These are phyloP conservation scores for Cygnus buccinator DNA, from an alignment of 2,113 vertebrate species.

Conservation along the genomic window DNA sequence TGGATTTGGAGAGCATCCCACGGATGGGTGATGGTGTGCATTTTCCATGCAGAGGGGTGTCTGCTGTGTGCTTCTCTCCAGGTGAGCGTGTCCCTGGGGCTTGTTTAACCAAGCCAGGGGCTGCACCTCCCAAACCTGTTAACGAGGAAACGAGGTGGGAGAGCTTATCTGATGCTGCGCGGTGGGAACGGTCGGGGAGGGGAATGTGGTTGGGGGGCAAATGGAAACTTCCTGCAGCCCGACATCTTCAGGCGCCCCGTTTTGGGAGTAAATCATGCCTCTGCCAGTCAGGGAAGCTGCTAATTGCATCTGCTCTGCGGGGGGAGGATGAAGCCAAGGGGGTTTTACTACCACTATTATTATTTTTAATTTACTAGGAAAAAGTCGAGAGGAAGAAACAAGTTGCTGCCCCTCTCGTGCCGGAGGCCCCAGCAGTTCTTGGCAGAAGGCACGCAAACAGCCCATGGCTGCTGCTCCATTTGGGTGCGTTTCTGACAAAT, in stretches of 20 bases:
- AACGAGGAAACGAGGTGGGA: background rate
- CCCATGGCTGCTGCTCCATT: accelerated
- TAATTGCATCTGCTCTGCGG: conserved; percentile 8
- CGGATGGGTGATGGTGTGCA: background rate
- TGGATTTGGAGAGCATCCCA: background rate
- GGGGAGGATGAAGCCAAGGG: conserved; percentile 15
- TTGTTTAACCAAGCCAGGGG: background rate
- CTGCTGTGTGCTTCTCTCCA: background rate
- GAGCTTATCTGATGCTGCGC: background rate
- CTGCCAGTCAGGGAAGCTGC: background rate
- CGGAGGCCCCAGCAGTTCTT: background rate
- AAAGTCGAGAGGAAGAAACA: background rate
- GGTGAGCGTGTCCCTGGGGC: background rate
- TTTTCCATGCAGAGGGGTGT: background rate
- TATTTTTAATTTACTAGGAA: conserved; percentile 19
- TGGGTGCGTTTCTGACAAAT: background rate
- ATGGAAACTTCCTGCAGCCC: conserved; percentile 2
- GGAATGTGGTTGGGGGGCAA: background rate
- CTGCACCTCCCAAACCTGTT: background rate
- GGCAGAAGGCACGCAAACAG: background rate
- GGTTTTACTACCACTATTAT: background rate
- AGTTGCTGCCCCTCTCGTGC: background rate
- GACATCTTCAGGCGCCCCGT: background rate
- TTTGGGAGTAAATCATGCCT: background rate
- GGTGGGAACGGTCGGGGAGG: background rate